A percentile compares a stretch with the other conserved stretches of the same genome.
These are phyloP conservation scores for Sinocyclocheilus anshuiensis DNA, from an alignment of 2,113 vertebrate genomes.

Conservation along the genomic window DNA sequence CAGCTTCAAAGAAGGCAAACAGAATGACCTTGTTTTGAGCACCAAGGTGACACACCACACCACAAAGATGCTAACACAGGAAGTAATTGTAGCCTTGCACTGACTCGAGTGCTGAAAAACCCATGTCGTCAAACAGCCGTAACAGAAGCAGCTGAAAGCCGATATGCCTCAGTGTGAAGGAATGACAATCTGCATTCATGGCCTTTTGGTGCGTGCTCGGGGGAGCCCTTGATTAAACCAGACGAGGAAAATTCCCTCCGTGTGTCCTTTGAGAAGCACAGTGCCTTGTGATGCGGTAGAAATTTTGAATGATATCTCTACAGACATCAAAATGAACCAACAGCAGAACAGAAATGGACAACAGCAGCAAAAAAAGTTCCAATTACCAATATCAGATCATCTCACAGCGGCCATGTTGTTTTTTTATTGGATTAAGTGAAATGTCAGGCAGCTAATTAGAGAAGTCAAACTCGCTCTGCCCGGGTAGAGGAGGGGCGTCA, in stretches of 20 bases:
- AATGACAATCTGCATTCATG: conserved; percentile 17
- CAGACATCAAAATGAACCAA: conserved; percentile 37
- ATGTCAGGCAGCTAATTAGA: conserved; percentile 60
- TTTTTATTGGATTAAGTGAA: conserved; percentile 56
- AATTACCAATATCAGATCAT: conserved; percentile 55
- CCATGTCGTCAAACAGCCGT: conserved; percentile 52
- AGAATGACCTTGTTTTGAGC: conserved; percentile 55
- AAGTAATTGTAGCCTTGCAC: conserved; percentile 44
- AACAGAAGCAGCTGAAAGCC: conserved; percentile 42
- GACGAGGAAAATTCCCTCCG: background rate
- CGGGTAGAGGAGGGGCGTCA: conserved; percentile 40
- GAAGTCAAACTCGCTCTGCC: conserved; percentile 37
- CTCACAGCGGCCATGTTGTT: conserved; percentile 37
- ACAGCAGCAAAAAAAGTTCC: conserved; percentile 41
- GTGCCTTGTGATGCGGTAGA: background rate
- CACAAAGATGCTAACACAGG: conserved; percentile 44
- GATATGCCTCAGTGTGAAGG: background rate
- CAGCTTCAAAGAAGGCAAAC: conserved; percentile 37
- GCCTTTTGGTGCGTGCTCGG: conserved; percentile 3
- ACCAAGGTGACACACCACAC: conserved; percentile 37
- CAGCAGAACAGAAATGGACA: conserved; percentile 38
- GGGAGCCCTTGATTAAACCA: conserved; percentile 34
- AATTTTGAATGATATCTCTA: conserved; percentile 48
- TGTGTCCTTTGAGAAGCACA: conserved; percentile 13
- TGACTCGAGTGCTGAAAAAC: conserved; percentile 47